Base-by-base conservation (phyloP, 2,888 invertebrate genomes). In the Thera obeliscata region DNA sequence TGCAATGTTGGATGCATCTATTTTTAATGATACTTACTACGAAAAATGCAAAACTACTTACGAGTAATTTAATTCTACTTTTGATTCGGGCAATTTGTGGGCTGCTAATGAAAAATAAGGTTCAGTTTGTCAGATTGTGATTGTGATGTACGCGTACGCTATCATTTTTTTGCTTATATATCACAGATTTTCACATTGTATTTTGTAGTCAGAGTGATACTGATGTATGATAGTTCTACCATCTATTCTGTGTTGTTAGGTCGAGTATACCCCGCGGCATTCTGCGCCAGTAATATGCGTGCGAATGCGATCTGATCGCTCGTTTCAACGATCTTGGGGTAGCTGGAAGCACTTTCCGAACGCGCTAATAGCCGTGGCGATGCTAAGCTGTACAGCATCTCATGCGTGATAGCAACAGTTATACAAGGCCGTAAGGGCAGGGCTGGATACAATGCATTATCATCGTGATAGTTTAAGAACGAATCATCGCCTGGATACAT, bases 241-340 rank as follows among this genome's bases (percentile, higher is more conserved):
- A 48, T 57, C 56, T 54, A 64, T 58, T 61, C 56, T 57, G 11
- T 61, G 56, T 90, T 91, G 61, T 90, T 91, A 91, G 88, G 86
- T 88, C 84, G 85, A 80, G 86, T 82, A 81, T 80, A 76, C 88
- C 91, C 87, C 74, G 81, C 81, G 87, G 91, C 84, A 71, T 67
- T 73, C 75, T 74, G 83, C 82, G 79, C 82, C 68, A 81, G 87
- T 92, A 92, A 93, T 91, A 90, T 91, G 92, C 93, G 93, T 93
- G 92, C 92, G 93, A 92, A 92, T 88, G 85, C 85, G 88, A 89
- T 91, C 81, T 85, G 86, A 90, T 91, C 89, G 87, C 73, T 76
- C 76, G 74, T 82, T 81, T 78, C 78, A 81, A 74, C 75, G 78
- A 78, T 81, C 77, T 76, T 71, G 60, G 73, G 74, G 77, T 76